Evolutionary conservation across 1,140 invertebrate species (phyloP).

Genomic region (Macrobrachium rosenbergii): DNA sequence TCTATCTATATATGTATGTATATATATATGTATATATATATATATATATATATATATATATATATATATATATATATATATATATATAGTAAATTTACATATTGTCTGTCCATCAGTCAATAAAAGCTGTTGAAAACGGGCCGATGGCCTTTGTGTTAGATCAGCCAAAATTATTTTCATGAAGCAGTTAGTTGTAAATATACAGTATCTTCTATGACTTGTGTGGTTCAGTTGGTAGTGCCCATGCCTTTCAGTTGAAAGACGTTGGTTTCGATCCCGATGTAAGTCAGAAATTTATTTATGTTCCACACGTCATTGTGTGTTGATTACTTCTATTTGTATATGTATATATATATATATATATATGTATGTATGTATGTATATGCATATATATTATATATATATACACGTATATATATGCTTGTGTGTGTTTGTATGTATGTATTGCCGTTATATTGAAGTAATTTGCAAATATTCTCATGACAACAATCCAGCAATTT

Average conservation of each 20-base stretch:
- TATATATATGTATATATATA: slow-evolving; percentile 3
- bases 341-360: slow-evolving; percentile 2
- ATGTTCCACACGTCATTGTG: too few species aligned
- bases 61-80: slow-evolving; percentile 6
- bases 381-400: neutral
- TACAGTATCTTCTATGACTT: too few species aligned
- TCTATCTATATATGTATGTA: neutral
- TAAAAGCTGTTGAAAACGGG: neutral
- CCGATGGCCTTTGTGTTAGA: too few species aligned
- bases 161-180: too few species aligned
- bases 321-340: neutral
- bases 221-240: too few species aligned
- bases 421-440: neutral
- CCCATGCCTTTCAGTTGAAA: too few species aligned
- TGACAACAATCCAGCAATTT: too few species aligned
- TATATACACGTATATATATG: neutral
- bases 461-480: too few species aligned
- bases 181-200: too few species aligned
- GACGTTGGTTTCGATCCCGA: too few species aligned
- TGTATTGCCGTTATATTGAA: neutral
- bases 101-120: neutral
- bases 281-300: too few species aligned
- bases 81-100: neutral
- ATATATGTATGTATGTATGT: slow-evolving; percentile 20
- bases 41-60: neutral